Conservation (phyloP, 2,113 vertebrate species). For the Rhipidura dahli region DNA sequence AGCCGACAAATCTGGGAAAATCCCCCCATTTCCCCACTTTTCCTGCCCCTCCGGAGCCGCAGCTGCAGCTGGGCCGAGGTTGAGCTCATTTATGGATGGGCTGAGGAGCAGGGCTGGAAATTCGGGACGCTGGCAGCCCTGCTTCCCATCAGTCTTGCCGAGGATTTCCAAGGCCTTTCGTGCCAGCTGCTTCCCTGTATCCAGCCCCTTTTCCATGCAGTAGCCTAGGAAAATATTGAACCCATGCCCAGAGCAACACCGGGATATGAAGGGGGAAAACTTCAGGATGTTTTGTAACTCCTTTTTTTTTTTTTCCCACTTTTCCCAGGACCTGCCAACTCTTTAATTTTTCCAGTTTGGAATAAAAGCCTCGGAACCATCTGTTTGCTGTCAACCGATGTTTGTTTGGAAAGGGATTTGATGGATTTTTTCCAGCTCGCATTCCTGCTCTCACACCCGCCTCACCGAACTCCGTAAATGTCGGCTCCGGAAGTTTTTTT, state of each 20-base stretch:
- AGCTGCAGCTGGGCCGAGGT: neutral
- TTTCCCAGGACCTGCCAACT: constrained; percentile 71
- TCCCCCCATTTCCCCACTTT: neutral
- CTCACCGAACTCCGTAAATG: constrained; percentile 74
- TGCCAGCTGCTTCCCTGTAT: constrained; percentile 68
- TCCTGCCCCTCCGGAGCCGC: constrained; percentile 44
- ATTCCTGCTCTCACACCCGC: constrained; percentile 73
- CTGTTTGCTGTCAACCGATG: constrained; percentile 77
- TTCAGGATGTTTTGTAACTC: constrained; percentile 72
- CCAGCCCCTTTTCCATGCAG: constrained; percentile 70
- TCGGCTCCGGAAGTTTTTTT: constrained; percentile 59
- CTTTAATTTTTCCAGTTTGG: constrained; percentile 77
- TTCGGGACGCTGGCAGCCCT: constrained; percentile 40
- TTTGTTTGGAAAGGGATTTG: constrained; percentile 76
- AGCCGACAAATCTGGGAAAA: neutral
- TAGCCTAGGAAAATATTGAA: constrained; percentile 79
- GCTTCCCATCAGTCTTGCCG: constrained; percentile 48
- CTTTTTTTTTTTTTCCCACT: neutral
- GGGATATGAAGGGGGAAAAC: constrained; percentile 66
- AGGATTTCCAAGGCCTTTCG: constrained; percentile 56
- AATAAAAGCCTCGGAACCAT: constrained; percentile 71
- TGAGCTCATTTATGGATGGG: constrained; percentile 31
- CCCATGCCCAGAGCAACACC: constrained; percentile 72
- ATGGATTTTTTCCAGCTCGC: constrained; percentile 66
- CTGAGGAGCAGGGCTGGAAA: constrained; percentile 29